Conservation (phyloP, 1,140 invertebrate species). For the Drosophila nigromelanica region DNA sequence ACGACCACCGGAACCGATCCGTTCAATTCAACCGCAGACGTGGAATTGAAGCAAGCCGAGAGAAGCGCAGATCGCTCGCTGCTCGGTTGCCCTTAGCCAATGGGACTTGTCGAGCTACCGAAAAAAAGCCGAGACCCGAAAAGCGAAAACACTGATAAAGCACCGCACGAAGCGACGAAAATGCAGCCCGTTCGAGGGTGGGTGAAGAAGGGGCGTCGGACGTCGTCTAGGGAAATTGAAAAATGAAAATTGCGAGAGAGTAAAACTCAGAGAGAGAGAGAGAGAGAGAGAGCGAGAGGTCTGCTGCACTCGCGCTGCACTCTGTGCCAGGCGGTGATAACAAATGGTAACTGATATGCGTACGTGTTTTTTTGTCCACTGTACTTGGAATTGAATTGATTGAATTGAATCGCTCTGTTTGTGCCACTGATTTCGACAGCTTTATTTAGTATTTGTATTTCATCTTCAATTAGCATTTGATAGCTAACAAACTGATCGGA, state of each 20-base stretch:
- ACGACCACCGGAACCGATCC: conserved; percentile 56
- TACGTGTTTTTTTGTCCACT: conserved; percentile 1
- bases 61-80: conserved; percentile 30
- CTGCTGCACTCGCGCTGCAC: conserved; percentile 12
- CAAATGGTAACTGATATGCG: conserved; percentile 49
- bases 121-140: conserved; percentile 29
- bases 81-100: conserved; percentile 44
- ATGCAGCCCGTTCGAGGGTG: conserved; percentile 16
- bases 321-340: conserved; percentile 47
- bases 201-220: no score
- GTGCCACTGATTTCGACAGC: conserved; percentile 41
- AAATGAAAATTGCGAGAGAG: conserved; percentile 39
- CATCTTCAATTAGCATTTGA: conserved; percentile 64
- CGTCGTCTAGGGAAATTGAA: conserved; percentile 23
- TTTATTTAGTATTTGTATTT: conserved; percentile 41
- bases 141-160: conserved; percentile 60
- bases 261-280: not conserved
- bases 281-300: not conserved
- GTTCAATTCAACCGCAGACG: conserved; percentile 70
- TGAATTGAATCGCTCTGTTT: conserved; percentile 18
- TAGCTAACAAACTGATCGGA: conserved; percentile 57
- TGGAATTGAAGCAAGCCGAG: conserved; percentile 57
- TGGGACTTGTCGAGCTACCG: not conserved
- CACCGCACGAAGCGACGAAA: conserved; percentile 17
- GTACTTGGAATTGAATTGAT: conserved; percentile 33